phyloP scores from a whole-genome alignment of 1,140 invertebrate genomes.

The Geopemphigus sp. region DNA sequence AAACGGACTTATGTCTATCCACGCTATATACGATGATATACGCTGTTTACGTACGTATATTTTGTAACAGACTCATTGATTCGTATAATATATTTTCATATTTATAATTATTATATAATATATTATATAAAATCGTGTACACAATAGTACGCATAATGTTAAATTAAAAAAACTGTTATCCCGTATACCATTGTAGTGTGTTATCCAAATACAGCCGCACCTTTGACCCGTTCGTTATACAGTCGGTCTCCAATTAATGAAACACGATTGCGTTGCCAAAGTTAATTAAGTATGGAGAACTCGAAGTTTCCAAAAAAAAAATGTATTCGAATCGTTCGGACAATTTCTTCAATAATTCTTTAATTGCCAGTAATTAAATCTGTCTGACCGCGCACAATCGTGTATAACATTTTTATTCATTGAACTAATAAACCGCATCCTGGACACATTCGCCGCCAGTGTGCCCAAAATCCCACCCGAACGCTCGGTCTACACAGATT shows the following conservation, averaged over 20 bases:
- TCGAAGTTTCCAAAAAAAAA: constrained; percentile 3
- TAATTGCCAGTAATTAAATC: constrained; percentile 42
- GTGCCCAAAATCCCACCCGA: not conserved
- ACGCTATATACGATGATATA: no score
- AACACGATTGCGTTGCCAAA: constrained; percentile 17
- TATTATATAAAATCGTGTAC: no score
- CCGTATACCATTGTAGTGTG: not conserved
- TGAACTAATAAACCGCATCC: constrained; percentile 35
- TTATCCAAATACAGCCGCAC: constrained; percentile 11
- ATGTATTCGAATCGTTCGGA: not conserved
- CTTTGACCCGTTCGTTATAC: constrained; percentile 15
- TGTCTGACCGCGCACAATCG: not conserved
- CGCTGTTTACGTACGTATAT: no score
- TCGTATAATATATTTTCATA: no score
- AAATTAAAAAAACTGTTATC: not conserved
- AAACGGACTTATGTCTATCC: no score
- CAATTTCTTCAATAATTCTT: not conserved
- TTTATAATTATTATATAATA: no score
- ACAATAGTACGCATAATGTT: no score
- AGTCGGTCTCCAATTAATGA: constrained; percentile 13
- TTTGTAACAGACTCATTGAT: no score
- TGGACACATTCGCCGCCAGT: not conserved
- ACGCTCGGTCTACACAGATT: not conserved
- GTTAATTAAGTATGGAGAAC: not conserved
- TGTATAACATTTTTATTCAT: constrained; percentile 1